These are phyloP conservation scores for Pogoniulus pusillus DNA, from an alignment of 2,797 vertebrate genomes.

Conservation along the genomic window DNA sequence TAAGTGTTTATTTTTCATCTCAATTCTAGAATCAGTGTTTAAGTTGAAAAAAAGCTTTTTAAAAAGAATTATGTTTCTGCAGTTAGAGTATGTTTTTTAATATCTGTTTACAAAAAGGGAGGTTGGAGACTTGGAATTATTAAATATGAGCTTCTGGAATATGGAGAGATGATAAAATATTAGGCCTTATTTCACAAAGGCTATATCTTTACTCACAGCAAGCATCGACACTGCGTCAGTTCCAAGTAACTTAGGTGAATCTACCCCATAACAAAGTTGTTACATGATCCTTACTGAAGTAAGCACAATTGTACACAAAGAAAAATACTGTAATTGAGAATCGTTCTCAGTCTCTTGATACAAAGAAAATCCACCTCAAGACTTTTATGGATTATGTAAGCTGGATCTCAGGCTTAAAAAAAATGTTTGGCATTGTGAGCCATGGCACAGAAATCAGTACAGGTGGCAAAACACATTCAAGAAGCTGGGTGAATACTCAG, in stretches of 20 bases:
- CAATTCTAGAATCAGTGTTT: neutral
- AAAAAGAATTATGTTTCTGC: neutral
- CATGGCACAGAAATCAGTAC: neutral
- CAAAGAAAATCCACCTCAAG: neutral
- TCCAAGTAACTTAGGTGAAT: neutral
- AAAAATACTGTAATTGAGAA: neutral
- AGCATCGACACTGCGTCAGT: neutral
- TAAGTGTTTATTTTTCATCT: neutral
- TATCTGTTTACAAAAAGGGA: neutral
- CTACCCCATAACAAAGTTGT: fast-evolving
- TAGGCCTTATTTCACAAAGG: neutral
- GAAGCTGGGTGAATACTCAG: neutral
- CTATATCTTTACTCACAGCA: neutral
- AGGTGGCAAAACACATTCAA: neutral
- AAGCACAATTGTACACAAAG: neutral
- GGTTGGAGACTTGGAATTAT: neutral
- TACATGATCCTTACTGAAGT: neutral
- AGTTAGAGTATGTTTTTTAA: neutral
- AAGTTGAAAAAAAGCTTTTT: neutral
- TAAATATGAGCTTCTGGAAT: neutral
- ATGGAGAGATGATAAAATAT: neutral
- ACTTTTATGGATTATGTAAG: neutral
- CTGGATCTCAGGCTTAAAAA: neutral
- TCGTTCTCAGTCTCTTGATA: neutral
- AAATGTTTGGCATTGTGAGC: neutral